These are phyloP conservation scores for Eupithecia centaureata DNA, from an alignment of 2,888 invertebrate species.

Conservation along the genomic window DNA sequence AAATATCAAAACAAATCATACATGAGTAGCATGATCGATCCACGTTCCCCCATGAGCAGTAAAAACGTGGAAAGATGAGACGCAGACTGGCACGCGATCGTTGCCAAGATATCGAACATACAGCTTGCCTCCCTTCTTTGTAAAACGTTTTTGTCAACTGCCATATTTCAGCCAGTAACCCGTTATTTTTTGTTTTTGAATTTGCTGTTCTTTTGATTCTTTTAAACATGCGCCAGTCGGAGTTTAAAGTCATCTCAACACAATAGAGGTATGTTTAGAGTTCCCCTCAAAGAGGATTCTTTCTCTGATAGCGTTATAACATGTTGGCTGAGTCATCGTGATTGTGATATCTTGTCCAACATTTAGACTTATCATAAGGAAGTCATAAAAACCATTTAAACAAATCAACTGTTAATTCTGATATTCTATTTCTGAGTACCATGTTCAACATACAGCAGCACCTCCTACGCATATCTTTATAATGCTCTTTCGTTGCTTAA, in stretches of 20 bases:
- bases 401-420: not conserved
- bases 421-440: not conserved
- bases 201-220: not conserved
- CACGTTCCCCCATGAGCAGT: slow-evolving; percentile 59
- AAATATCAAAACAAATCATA: slow-evolving; percentile 73
- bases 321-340: not conserved
- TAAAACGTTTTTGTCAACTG: slow-evolving; percentile 36
- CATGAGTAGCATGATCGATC: slow-evolving; percentile 68
- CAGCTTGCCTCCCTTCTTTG: slow-evolving; percentile 50
- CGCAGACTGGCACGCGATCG: slow-evolving; percentile 68
- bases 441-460: not conserved
- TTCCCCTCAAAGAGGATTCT: not conserved
- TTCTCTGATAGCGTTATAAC: not conserved
- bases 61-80: slow-evolving; percentile 71
- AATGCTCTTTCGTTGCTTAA: not conserved
- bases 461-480: not conserved
- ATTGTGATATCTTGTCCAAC: not conserved
- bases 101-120: slow-evolving; percentile 77
- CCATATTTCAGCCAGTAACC: slow-evolving; percentile 9
- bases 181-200: not conserved
- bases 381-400: not conserved
- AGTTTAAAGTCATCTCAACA: not conserved
- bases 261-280: not conserved
- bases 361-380: not conserved
- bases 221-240: not conserved